Evolutionary conservation across 2,888 invertebrate species (phyloP), one percentile per base, ranked within the genome.

Genomic region (Aspidiotus rigidus): DNA sequence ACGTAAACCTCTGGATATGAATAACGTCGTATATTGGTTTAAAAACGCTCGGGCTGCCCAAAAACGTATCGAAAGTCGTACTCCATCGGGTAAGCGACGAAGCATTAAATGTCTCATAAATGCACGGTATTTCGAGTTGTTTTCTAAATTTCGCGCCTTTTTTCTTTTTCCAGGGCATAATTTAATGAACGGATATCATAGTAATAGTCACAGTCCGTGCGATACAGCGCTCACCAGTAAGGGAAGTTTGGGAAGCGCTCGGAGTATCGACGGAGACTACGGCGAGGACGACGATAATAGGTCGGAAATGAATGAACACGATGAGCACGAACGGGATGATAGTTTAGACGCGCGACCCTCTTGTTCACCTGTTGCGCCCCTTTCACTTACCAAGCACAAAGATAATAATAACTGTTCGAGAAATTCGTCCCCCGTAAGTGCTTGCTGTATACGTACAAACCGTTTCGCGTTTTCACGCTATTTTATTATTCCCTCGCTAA

Each of bases 11-110:
- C 81, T 97, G 66, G 96, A 97, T 79, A 89, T 96, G 7, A 94
- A 94, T 77, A 96, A 96, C 77, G 94, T 96, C 15, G 94, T 95
- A 15, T 93, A 93, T 76, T 93, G 93, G 93, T 99, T 99, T 80
- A 96, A 97, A 78, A 97, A 97, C 77, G 96, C 97, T 0, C 83
- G 98, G 64, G 97, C 97, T 1, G 95, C 95, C 1, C 92, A 93
- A 77, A 93, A 96, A 76, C 83, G 96, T 56, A 93, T 93, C 3
- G 93, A 93, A 74, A 79, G 80, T 62, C 77, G 81, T 40, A 80
- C 79, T 55, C 73, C 77, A 77, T 74, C 79, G 77, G 78, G 80
- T 80, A 73, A 72, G 72, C 73, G 59, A 7, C 39, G 15, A 15
- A 8, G 9, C 59, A 28, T 3, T 59, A 13, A 28, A 39, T 28